These are phyloP conservation scores for Drosophila sordidapex DNA, from an alignment of 2,888 invertebrate species.

Conservation along the genomic window DNA sequence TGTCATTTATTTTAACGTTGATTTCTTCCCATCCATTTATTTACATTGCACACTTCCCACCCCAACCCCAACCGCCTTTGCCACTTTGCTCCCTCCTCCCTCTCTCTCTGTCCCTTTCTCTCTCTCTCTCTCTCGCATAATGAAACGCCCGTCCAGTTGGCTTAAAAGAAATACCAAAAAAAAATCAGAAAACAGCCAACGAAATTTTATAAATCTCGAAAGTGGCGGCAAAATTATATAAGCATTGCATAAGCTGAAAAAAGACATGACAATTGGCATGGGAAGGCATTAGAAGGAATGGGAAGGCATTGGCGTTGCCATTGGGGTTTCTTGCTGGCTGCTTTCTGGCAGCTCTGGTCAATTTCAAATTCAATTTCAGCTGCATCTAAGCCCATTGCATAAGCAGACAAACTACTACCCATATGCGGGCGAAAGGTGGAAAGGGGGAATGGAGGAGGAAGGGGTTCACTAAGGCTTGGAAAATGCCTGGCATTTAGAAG, in stretches of 20 bases:
- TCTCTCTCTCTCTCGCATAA: slow-evolving; percentile 41
- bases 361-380: slow-evolving; percentile 65
- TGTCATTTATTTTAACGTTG: slow-evolving; percentile 83
- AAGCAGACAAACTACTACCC: slow-evolving; percentile 30
- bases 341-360: slow-evolving; percentile 51
- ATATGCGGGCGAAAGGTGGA: too few species aligned
- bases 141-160: slow-evolving; percentile 75
- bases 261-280: slow-evolving; percentile 28
- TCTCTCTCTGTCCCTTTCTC: neutral
- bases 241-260: slow-evolving; percentile 72
- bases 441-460: neutral
- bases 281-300: neutral
- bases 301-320: slow-evolving; percentile 2
- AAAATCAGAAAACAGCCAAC: slow-evolving; percentile 12
- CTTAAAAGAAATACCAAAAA: slow-evolving; percentile 53
- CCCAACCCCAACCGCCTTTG: slow-evolving; percentile 10
- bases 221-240: slow-evolving; percentile 77
- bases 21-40: slow-evolving; percentile 82
- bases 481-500: slow-evolving; percentile 75
- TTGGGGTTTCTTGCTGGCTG: slow-evolving; percentile 1
- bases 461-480: slow-evolving; percentile 10
- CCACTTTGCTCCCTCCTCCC: neutral
- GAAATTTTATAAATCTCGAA: slow-evolving; percentile 74
- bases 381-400: slow-evolving; percentile 63
- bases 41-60: slow-evolving; percentile 77